These are phyloP conservation scores for Antitype chi DNA, from an alignment of 2,888 invertebrate genomes.

Conservation along the genomic window DNA sequence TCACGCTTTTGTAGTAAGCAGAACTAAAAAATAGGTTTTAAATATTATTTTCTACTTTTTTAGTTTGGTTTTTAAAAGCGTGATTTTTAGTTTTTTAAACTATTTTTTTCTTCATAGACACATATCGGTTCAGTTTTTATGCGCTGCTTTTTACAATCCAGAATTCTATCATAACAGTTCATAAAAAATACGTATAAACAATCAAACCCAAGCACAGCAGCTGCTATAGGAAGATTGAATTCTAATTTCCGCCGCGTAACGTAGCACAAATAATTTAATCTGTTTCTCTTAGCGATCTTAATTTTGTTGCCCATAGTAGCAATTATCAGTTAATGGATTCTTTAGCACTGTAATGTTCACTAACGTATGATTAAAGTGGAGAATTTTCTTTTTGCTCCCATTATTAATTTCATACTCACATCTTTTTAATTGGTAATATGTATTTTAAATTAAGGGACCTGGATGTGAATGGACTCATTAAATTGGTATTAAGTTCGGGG, in stretches of 20 bases:
- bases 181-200: constrained; percentile 7
- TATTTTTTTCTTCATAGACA: not conserved
- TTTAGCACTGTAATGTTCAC: constrained; percentile 70
- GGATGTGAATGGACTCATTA: not conserved
- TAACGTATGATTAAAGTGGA: constrained; percentile 59
- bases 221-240: constrained; percentile 44
- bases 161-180: not conserved
- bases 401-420: constrained; percentile 15
- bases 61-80: too few relatives aligned
- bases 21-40: too few relatives aligned
- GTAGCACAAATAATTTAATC: constrained; percentile 75
- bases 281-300: constrained; percentile 77
- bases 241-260: constrained; percentile 51
- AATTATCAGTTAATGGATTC: constrained; percentile 77
- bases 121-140: not conserved
- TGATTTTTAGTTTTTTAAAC: too few relatives aligned
- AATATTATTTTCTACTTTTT: too few relatives aligned
- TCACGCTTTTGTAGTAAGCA: too few relatives aligned
- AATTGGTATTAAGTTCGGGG: not conserved
- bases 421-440: constrained; percentile 17
- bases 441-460: not conserved
- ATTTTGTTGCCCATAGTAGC: constrained; percentile 74
- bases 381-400: constrained; percentile 34
- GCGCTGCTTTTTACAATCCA: not conserved
- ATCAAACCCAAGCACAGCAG: constrained; percentile 3